Conservation (phyloP, 2,113 vertebrate species). For the Bostrychus sinensis region DNA sequence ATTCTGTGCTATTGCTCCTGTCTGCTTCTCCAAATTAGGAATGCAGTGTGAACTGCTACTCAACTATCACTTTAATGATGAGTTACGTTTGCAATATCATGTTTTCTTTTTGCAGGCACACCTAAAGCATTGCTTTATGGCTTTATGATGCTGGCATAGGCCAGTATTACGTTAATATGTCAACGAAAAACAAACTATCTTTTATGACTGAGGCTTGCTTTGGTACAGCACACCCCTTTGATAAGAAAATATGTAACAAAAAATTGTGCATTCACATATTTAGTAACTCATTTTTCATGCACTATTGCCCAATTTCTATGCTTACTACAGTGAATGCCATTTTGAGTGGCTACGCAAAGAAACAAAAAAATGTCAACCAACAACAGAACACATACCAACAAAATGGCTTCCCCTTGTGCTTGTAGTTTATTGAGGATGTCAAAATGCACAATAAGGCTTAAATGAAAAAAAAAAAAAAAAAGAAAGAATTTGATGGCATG, state of each 20-base stretch:
- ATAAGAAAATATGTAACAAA: neutral
- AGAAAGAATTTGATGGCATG: slow-evolving; percentile 5
- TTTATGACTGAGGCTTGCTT: neutral
- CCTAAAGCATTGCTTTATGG: neutral
- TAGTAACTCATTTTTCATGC: neutral
- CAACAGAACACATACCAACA: no score
- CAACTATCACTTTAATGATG: no score
- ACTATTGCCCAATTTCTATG: no score
- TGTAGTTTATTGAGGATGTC: neutral
- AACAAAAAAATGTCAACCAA: neutral
- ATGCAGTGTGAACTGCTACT: no score
- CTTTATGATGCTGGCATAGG: neutral
- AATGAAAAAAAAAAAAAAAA: no score
- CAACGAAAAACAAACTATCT: neutral
- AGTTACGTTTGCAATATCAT: neutral
- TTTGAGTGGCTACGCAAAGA: neutral
- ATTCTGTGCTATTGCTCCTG: no score
- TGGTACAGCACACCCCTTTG: neutral
- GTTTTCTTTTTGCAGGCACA: neutral
- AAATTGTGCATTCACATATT: neutral
- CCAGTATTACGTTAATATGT: neutral
- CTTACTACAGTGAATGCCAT: no score
- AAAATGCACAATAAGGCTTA: neutral
- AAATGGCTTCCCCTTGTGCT: neutral
- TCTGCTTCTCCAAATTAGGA: no score